Evolutionary conservation across 2,113 vertebrate species (phyloP).

Genomic region (Ondatra zibethicus): DNA sequence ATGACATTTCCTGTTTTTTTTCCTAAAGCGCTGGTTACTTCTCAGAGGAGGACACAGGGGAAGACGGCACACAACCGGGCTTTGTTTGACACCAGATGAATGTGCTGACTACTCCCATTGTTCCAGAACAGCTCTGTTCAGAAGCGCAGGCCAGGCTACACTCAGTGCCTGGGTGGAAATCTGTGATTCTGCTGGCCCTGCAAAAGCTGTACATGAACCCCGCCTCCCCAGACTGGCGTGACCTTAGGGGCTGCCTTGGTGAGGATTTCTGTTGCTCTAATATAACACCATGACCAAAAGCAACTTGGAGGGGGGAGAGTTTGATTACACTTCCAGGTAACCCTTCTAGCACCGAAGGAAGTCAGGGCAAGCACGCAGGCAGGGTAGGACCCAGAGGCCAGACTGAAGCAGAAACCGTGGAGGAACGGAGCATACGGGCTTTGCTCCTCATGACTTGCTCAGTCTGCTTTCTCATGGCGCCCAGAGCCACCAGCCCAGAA

Average conservation of each 20-base stretch:
- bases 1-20: constrained; percentile 28
- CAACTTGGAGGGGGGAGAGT: neutral
- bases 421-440: neutral
- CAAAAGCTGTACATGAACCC: neutral
- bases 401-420: neutral
- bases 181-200: neutral
- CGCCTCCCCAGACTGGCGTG: neutral
- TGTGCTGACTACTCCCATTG: constrained; percentile 2
- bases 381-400: neutral
- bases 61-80: constrained; percentile 2
- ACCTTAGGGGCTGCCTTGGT: neutral
- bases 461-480: neutral
- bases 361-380: neutral
- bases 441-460: neutral
- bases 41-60: neutral
- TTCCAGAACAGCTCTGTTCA: constrained; percentile 49
- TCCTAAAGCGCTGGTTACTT: neutral
- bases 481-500: neutral
- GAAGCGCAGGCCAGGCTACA: neutral
- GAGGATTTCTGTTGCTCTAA: neutral
- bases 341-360: neutral
- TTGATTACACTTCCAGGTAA: neutral
- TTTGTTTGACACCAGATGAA: constrained; percentile 29
- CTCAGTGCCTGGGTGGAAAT: neutral
- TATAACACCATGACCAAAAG: neutral